These are phyloP conservation scores for Ectemnius lituratus DNA, from an alignment of 2,888 invertebrate genomes.

Conservation along the genomic window DNA sequence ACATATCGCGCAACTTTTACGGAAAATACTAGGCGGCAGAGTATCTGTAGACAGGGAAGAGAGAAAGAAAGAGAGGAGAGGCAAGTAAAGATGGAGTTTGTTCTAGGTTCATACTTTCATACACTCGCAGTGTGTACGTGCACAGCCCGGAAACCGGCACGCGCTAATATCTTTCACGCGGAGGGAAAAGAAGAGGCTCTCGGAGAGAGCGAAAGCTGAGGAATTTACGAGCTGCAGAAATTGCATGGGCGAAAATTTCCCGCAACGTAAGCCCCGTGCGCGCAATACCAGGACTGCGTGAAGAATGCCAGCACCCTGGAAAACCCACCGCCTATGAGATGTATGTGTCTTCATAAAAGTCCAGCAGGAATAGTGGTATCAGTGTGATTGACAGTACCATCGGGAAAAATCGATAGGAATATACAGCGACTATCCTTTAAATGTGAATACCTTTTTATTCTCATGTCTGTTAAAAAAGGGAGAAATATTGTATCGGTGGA, in stretches of 20 bases:
- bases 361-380: conserved; percentile 9
- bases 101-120: conserved; percentile 37
- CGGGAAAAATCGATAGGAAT: neutral
- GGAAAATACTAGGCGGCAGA: no score
- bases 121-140: conserved; percentile 9
- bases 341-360: conserved; percentile 43
- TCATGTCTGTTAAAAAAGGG: no score
- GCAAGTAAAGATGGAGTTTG: conserved; percentile 22
- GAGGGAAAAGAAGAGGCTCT: conserved; percentile 20
- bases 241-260: conserved; percentile 48
- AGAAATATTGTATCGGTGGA: no score
- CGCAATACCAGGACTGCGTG: conserved; percentile 20
- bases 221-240: conserved; percentile 50
- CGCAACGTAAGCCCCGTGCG: conserved; percentile 35
- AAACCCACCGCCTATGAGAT: conserved; percentile 28
- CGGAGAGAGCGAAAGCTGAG: conserved; percentile 17
- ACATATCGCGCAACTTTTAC: no score
- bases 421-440: neutral
- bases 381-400: conserved; percentile 7
- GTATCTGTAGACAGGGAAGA: neutral
- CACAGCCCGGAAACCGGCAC: neutral
- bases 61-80: neutral
- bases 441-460: no score
- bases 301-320: conserved; percentile 30
- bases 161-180: conserved; percentile 8